Base-by-base conservation (phyloP, 2,113 vertebrate species). In the Platysternon megacephalum region DNA sequence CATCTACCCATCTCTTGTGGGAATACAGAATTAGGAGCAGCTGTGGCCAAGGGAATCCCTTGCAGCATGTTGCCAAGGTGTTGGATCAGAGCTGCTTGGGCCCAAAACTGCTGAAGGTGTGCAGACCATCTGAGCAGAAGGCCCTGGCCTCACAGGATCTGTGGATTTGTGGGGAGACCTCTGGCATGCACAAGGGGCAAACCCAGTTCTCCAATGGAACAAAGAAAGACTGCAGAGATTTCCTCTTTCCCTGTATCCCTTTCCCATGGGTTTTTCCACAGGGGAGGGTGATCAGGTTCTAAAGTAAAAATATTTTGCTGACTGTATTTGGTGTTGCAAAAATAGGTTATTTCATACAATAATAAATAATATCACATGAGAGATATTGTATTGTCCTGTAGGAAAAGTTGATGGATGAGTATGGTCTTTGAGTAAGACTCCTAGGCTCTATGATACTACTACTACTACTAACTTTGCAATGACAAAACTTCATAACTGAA, bases 251-350 rank as follows among this genome's bases (percentile, higher is more conserved):
- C 39, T 5, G 2, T 82, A 53, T 79, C 93, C 76, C n/a, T 83
- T 6, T 72, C 26, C 1, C 65, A 0, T 13, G 0, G 6, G 42
- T 72, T 88, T 51, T 55, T 1, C 2, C 1, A 42, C 8, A 39
- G 19, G n/a, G n/a, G n/a, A 72, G n/a, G 68, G 21, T 65, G n/a
- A 74, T 39, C 68, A 2, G 82, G 12, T 56, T 1, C 0, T 3
- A 58, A 19, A n/a, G 21, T 39, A 61, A 4, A 32, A 68, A n/a
- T 79, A 35, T 1, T 44, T 14, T 39, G 11, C 1, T 79, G 79
- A 90, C 85, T 68, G 4, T 48, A n/a, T 79, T 81, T 90, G 84
- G 28, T 79, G 29, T 12, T 79, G 2, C 16, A 76, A 5, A 61
- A 82, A n/a, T 3, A 68, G 16, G 7, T 84, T 90, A n/a, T 85